Base-by-base conservation (phyloP, 2,888 invertebrate species). In the Trissolcus japonicus region DNA sequence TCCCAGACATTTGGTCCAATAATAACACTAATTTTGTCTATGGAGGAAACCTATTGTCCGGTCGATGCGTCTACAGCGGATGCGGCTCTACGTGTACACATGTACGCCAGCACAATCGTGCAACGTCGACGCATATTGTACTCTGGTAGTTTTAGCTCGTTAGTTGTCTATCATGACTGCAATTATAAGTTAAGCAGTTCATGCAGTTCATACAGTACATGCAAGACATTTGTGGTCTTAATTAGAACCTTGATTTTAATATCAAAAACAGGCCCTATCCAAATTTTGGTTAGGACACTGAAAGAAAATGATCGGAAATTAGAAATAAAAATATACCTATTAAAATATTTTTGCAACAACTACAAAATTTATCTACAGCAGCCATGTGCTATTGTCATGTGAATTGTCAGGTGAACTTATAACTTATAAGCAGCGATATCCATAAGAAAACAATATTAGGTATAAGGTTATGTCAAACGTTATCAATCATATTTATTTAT, bases 1-100 rank as follows among this genome's bases (percentile, higher is more conserved):
- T 81, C 83, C 84, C 86, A 85, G 86, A 87, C 87, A 88, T 88
- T 88, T 86, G 87, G 87, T 85, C 87, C 87, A 87, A 87, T 88
- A 88, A 88, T 88, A 87, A 88, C 84, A 87, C 86, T 87, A 86
- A 88, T 88, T 87, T 85, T 81, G 86, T 84, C 84, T 84, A 85
- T 85, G 83, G 83, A 84, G 86, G 86, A 86, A 88, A 86, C 83
- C 86, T 86, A 87, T 87, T 88, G 87, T 87, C 82, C 84, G 82
- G 80, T 75, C 82, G 80, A 83, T 83, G 81, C 79, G 80, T 83
- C 83, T 82, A 80, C 82, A 83, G 83, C 86, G 86, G 86, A 86
- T 85, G 84, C 84, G 82, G 76, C 82, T 76, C 83, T 83, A 84
- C 83, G 81, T 81, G 68, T 55, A 50, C 79, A 73, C 68, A 67